phyloP scores from a whole-genome alignment of 2,797 vertebrate species.

The Columba guinea region DNA sequence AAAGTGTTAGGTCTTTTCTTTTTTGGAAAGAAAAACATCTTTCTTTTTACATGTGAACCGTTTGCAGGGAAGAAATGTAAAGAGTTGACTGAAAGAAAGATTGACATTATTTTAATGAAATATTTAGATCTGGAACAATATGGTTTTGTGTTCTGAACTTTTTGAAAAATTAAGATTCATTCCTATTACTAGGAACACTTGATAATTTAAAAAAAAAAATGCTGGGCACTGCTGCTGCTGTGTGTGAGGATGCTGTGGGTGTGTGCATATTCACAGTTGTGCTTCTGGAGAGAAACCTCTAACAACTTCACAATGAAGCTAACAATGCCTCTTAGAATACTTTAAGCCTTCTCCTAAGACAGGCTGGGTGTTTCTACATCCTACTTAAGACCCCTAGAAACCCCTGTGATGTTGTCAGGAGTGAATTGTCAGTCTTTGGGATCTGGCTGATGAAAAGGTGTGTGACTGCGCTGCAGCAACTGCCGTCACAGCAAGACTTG shows the following conservation, averaged over 20 bases:
- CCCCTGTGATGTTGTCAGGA: neutral
- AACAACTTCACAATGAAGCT: neutral
- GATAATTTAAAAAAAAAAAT: neutral
- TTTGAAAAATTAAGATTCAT: neutral
- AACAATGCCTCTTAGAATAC: neutral
- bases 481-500: neutral
- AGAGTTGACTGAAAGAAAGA: neutral
- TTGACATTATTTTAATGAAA: neutral
- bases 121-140: neutral
- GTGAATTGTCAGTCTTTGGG: neutral
- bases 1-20: neutral
- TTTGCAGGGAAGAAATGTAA: neutral
- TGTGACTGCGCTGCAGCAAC: neutral
- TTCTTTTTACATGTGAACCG: neutral
- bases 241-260: neutral
- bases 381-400: neutral
- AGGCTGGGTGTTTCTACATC: neutral
- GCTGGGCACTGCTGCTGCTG: neutral
- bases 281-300: neutral
- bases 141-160: neutral
- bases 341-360: neutral
- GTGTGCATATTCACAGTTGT: neutral
- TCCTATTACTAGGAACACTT: neutral
- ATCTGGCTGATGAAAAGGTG: neutral
- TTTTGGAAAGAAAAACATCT: neutral